Percentiles rank a stretch among this genome's conserved stretches.
Conservation (phyloP, 2,888 invertebrate species). For the Macrostomum cliftonense region DNA sequence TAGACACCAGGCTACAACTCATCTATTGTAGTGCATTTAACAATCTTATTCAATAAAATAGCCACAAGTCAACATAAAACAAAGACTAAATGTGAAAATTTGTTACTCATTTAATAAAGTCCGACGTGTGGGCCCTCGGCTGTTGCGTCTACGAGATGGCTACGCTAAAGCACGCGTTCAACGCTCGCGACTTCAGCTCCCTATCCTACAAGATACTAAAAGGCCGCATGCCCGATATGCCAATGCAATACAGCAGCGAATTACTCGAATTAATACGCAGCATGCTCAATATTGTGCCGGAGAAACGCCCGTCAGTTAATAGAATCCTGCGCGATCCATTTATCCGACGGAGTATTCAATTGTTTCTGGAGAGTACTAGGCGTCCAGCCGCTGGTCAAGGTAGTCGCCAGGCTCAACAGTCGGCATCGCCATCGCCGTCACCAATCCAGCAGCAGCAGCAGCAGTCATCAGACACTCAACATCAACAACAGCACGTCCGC, state of each 20-base stretch:
- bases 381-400: too few relatives aligned
- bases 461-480: too few relatives aligned
- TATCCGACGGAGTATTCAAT: slow-evolving; percentile 36
- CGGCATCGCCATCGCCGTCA: too few relatives aligned
- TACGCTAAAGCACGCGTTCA: slow-evolving; percentile 39
- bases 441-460: too few relatives aligned
- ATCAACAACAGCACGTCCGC: too few relatives aligned
- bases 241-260: slow-evolving; percentile 32
- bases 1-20: too few relatives aligned
- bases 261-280: slow-evolving; percentile 28
- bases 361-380: slow-evolving; percentile 34
- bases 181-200: slow-evolving; percentile 39
- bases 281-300: slow-evolving; percentile 36
- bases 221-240: slow-evolving; percentile 38
- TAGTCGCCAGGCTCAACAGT: too few relatives aligned
- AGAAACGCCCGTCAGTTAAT: slow-evolving; percentile 34
- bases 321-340: slow-evolving; percentile 35
- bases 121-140: slow-evolving; percentile 40
- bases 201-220: slow-evolving; percentile 38
- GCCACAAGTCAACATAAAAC: too few relatives aligned
- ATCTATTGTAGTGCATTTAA: too few relatives aligned
- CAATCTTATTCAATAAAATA: too few relatives aligned
- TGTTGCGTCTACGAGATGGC: slow-evolving; percentile 41
- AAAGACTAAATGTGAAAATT: too few relatives aligned
- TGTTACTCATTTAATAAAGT: too few relatives aligned